Conservation (phyloP, 2,797 vertebrate genomes). For the Sitta carolinensis region DNA sequence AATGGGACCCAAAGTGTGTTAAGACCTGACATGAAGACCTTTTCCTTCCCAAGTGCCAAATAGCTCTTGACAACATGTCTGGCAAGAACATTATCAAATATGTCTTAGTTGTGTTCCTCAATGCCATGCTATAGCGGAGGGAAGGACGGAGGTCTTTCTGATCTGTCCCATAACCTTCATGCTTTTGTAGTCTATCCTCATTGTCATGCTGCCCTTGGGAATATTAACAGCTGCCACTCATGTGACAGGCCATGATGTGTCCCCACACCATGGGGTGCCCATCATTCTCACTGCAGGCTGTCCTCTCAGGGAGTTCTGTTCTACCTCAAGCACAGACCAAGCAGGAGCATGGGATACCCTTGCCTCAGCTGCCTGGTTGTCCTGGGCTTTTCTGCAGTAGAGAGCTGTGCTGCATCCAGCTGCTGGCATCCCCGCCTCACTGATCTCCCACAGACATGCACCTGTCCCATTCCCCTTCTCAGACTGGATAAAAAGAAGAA, state of each 20-base stretch:
- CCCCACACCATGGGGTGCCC: neutral
- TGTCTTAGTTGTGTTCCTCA: neutral
- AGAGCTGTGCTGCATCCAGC: neutral
- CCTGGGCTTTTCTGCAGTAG: neutral
- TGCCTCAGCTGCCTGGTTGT: neutral
- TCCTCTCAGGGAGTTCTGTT: neutral
- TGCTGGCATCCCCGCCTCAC: neutral
- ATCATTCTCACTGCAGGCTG: neutral
- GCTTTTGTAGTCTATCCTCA: neutral
- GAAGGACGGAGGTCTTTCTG: neutral
- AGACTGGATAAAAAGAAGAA: neutral
- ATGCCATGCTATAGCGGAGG: neutral
- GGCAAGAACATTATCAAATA: neutral
- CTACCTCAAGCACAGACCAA: neutral
- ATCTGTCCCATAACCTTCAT: neutral
- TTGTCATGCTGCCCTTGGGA: neutral
- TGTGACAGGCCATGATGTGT: neutral
- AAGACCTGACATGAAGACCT: neutral
- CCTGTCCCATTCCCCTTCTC: neutral
- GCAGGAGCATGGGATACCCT: neutral
- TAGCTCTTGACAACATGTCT: neutral
- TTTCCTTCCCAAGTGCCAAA: neutral
- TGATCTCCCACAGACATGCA: accelerated
- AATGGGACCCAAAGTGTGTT: neutral
- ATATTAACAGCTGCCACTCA: neutral